Conservation (phyloP, 2,797 vertebrate species). For the Microctenopoma lineatum region DNA sequence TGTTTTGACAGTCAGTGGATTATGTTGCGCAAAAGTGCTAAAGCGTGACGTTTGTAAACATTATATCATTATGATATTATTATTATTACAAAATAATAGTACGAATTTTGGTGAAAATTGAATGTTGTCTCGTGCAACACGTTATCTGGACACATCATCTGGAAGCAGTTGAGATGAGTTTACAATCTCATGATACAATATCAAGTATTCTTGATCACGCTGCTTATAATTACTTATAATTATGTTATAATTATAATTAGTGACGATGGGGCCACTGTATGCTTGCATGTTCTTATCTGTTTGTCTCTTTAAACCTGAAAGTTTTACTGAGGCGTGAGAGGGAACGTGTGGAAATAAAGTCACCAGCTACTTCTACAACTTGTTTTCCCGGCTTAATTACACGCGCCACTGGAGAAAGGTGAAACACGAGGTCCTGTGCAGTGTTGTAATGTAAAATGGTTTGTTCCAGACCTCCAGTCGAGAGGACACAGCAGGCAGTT, state of each 20-base stretch:
- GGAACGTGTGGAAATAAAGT: background rate
- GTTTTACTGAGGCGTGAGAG: background rate
- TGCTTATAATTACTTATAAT: no score
- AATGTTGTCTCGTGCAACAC: background rate
- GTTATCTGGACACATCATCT: background rate
- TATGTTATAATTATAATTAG: no score
- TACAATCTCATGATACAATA: background rate
- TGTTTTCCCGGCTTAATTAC: constrained; percentile 13
- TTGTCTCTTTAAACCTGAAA: background rate
- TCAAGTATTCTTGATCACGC: background rate
- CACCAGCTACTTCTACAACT: background rate
- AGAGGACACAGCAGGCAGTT: constrained; percentile 63
- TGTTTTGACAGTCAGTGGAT: no score
- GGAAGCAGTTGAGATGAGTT: background rate
- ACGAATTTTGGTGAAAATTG: constrained; percentile 1
- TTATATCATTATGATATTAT: no score
- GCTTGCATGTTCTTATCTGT: background rate
- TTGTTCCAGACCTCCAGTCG: constrained; percentile 61
- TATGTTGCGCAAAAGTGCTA: background rate
- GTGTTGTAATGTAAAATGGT: background rate
- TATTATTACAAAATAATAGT: no score
- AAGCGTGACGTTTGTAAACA: no score
- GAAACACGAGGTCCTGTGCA: background rate
- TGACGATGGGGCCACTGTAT: background rate
- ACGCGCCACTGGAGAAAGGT: constrained; percentile 14